These are phyloP conservation scores for Leptobrachium ailaonicum DNA, from an alignment of 2,113 vertebrate species.

Conservation along the genomic window DNA sequence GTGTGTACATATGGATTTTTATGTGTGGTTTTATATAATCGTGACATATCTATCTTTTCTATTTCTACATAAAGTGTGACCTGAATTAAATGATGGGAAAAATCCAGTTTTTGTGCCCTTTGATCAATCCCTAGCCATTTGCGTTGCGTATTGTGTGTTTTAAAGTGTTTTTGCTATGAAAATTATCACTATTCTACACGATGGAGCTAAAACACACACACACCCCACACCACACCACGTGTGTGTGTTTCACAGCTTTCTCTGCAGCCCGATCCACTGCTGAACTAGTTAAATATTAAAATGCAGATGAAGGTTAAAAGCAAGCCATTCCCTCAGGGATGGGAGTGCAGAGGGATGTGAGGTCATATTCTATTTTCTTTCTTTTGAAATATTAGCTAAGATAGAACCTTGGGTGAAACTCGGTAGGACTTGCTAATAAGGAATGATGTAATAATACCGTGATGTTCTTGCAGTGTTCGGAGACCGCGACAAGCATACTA, in stretches of 20 bases:
- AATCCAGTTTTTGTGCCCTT: too few species aligned
- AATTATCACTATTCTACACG: too few species aligned
- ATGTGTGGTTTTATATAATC: too few species aligned
- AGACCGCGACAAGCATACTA: constrained; percentile 26
- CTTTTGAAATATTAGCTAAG: constrained; percentile 45
- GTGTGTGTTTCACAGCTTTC: neutral
- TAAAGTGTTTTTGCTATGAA: too few species aligned
- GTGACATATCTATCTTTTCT: too few species aligned
- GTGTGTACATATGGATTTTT: too few species aligned
- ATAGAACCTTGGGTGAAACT: constrained; percentile 40
- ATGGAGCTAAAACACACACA: too few species aligned
- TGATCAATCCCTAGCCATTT: too few species aligned
- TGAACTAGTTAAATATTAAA: constrained; percentile 37
- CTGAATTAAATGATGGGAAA: too few species aligned
- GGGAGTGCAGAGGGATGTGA: constrained; percentile 38
- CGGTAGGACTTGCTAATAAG: constrained; percentile 47
- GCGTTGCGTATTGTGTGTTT: too few species aligned
- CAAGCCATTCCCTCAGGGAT: constrained; percentile 22
- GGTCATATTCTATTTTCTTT: constrained; percentile 48
- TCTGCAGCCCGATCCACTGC: neutral
- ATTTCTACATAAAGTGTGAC: too few species aligned
- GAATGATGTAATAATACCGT: constrained; percentile 46
- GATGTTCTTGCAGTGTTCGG: constrained; percentile 32
- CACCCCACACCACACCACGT: too few species aligned
- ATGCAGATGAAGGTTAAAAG: constrained; percentile 42